Evolutionary conservation across 2,888 invertebrate species (phyloP), one percentile per base, ranked within the genome.

Genomic region (Dolichopus griseipennis): DNA sequence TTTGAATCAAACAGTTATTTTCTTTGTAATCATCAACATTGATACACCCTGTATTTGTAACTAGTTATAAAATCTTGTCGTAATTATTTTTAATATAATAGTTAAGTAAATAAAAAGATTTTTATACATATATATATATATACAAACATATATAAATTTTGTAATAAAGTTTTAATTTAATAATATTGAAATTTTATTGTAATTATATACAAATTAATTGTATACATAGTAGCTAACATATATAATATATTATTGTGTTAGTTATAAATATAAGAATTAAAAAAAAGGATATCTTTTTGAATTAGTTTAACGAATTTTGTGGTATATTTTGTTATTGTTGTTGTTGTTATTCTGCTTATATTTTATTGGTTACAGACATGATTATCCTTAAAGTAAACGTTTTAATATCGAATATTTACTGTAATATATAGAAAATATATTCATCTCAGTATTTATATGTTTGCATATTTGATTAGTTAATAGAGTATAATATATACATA

Each of bases 381-480:
- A 52, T 52, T 52, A 52, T 52, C 52, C 52, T 52, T 52, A 52
- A 52, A 52, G 52, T 52, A 52, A 52, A 52, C 52, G 18, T 52
- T 52, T 52, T 52, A 52, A 52, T 52, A 52, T 52, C 52, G 52
- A 52, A 52, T 52, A 52, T 52, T 52, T 52, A 52, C 9, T 2
- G 15, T 2, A 18, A 52, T 52, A 15, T n/a, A 52, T 52, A 18
- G 18, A 18, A 6, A 2, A 2, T 6, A 52, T 52, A 18, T 52
- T 5, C 8, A 37, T n/a, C n/a, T n/a, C n/a, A n/a, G n/a, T n/a
- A n/a, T n/a, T n/a, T 52, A 18, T 52, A 52, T 52, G n/a, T 52
- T 2, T 52, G 18, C 15, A 41, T 41, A 41, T 41, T 12, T 27
- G 37, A 37, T 37, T 2, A 12, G 37, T 37, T 12, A 37, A 37